These are phyloP conservation scores for Mohoua ochrocephala DNA, from an alignment of 2,113 vertebrate genomes.

Conservation along the genomic window DNA sequence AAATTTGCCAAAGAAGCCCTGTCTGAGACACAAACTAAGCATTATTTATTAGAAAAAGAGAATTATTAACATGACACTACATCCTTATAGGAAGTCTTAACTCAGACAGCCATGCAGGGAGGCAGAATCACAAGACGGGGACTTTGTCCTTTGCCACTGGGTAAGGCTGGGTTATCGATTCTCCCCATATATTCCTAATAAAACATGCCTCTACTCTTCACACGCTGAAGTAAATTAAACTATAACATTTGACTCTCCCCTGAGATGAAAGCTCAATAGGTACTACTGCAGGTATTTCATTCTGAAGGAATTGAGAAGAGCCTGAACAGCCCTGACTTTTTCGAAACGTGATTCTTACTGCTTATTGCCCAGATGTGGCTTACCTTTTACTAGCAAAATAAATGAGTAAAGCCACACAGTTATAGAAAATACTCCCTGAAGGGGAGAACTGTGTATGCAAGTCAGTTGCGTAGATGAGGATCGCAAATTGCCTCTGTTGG, in stretches of 20 bases:
- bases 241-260: not conserved
- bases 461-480: not conserved
- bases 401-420: not conserved
- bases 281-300: not conserved
- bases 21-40: not conserved
- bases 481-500: not conserved
- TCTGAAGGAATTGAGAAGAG: conserved; percentile 9
- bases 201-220: not conserved
- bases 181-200: not conserved
- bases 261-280: not conserved
- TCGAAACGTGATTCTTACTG: not conserved
- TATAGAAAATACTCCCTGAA: not conserved
- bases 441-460: not conserved
- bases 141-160: not conserved
- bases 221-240: conserved; percentile 19
- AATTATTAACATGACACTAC: not conserved
- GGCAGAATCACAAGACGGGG: not conserved
- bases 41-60: not conserved
- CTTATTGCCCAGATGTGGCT: not conserved
- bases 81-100: not conserved
- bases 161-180: not conserved
- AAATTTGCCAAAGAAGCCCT: not conserved
- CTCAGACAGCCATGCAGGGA: not conserved
- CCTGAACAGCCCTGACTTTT: not conserved
- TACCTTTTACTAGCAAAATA: not conserved